Evolutionary conservation across 2,113 vertebrate species (phyloP).

Genomic region (Telmatochromis sp.): DNA sequence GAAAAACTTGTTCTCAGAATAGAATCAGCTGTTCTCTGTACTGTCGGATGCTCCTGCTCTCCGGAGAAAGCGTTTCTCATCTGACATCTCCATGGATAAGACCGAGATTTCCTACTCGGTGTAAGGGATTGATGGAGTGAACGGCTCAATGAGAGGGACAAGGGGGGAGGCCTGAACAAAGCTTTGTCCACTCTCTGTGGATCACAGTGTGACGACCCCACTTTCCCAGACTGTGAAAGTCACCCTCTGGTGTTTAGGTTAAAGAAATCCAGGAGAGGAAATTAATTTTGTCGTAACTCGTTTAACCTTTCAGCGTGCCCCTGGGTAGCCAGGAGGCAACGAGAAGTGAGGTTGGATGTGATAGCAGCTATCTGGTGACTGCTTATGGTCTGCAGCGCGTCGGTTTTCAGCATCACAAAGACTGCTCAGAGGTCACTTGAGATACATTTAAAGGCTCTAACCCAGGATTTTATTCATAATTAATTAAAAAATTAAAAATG

Average conservation of each 20-base stretch:
- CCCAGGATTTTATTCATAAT: background rate
- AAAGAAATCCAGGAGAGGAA: conserved; percentile 4
- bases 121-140: background rate
- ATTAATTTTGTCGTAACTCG: conserved; percentile 76
- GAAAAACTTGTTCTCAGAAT: conserved; percentile 36
- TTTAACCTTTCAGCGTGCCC: conserved; percentile 78
- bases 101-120: background rate
- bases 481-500: no score
- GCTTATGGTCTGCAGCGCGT: background rate
- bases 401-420: background rate
- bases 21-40: conserved; percentile 19
- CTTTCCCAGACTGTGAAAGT: background rate
- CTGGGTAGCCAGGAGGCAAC: conserved; percentile 65
- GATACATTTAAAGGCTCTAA: background rate
- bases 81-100: conserved; percentile 2
- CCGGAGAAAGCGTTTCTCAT: background rate
- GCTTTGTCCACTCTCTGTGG: background rate
- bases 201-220: background rate
- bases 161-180: background rate
- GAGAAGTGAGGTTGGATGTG: conserved; percentile 70
- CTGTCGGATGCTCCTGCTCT: background rate
- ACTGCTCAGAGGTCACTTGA: background rate
- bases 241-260: conserved; percentile 3
- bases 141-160: background rate
- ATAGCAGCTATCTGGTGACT: conserved; percentile 49